Evolutionary conservation across 2,113 vertebrate species (phyloP).

Genomic region (Nothobranchius kuhntae): DNA sequence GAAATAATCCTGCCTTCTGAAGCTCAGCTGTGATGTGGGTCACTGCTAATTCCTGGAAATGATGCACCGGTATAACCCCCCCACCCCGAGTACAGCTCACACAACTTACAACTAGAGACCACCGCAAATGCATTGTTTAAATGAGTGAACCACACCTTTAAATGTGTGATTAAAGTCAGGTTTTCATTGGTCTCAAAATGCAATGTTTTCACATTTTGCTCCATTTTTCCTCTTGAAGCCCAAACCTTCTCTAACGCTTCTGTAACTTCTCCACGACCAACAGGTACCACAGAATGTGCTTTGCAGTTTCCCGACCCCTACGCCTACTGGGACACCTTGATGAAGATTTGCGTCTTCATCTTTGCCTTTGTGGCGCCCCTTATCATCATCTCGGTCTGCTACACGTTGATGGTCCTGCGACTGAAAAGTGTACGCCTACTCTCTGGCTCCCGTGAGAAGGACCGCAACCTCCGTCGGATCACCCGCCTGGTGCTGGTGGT

Average conservation of each 20-base stretch:
- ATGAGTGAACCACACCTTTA: too few relatives aligned
- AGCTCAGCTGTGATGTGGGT: too few relatives aligned
- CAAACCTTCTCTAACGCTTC: not conserved
- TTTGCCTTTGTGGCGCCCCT: slow-evolving; percentile 92
- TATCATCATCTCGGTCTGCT: slow-evolving; percentile 92
- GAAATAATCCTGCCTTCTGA: too few relatives aligned
- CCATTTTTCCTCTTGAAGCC: too few relatives aligned
- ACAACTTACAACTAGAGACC: too few relatives aligned
- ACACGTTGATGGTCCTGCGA: slow-evolving; percentile 93
- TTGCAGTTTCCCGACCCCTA: slow-evolving; percentile 96
- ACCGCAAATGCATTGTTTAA: too few relatives aligned
- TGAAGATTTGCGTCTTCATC: slow-evolving; percentile 97
- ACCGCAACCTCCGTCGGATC: slow-evolving; percentile 93
- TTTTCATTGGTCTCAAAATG: too few relatives aligned
- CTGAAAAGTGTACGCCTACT: slow-evolving; percentile 91
- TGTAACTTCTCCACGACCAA: slow-evolving; percentile 10
- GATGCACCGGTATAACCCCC: too few relatives aligned
- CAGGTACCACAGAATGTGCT: slow-evolving; percentile 89
- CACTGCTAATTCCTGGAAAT: too few relatives aligned
- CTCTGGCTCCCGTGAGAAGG: slow-evolving; percentile 93
- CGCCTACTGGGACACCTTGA: slow-evolving; percentile 93
- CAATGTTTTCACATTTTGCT: not conserved
- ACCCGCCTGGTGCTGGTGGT: slow-evolving; percentile 94
- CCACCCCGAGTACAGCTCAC: too few relatives aligned
- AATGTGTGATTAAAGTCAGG: too few relatives aligned